Percentiles rank a stretch among this genome's conserved stretches.
Evolutionary conservation across 1,140 invertebrate species (phyloP).

Genomic region (Lepidurus packardi): DNA sequence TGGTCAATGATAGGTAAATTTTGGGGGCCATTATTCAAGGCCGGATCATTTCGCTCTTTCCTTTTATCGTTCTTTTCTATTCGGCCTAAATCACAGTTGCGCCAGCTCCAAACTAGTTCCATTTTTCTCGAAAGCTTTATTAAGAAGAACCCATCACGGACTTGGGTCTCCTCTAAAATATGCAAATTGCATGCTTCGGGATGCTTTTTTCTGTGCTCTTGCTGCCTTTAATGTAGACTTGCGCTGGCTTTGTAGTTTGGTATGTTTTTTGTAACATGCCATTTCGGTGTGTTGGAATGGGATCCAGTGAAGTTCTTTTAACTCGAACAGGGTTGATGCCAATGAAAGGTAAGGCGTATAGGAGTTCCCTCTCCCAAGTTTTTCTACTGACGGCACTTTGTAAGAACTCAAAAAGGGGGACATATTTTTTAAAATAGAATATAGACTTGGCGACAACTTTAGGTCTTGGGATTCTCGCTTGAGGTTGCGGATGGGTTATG

Average conservation of each 20-base stretch:
- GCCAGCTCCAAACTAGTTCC: neutral
- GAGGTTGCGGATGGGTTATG: neutral
- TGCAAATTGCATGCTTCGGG: neutral
- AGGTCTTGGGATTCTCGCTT: neutral
- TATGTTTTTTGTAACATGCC: neutral
- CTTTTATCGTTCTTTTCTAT: constrained; percentile 19
- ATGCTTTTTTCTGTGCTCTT: neutral
- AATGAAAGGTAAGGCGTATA: neutral
- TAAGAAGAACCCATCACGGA: neutral
- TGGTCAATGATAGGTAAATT: constrained; percentile 95
- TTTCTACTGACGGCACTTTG: neutral
- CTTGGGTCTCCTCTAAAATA: neutral
- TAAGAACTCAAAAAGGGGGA: neutral
- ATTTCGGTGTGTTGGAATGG: neutral
- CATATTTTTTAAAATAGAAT: neutral
- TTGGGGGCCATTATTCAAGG: constrained; percentile 16
- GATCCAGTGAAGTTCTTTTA: neutral
- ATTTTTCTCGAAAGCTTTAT: neutral
- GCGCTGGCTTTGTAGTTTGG: neutral
- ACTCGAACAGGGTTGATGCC: neutral
- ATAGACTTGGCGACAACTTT: neutral
- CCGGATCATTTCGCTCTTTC: constrained; percentile 23
- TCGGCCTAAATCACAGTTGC: neutral
- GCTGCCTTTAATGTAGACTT: neutral
- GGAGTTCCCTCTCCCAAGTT: constrained; percentile 7